Base-by-base conservation (phyloP, 2,797 vertebrate species). In the Manis pentadactyla region DNA sequence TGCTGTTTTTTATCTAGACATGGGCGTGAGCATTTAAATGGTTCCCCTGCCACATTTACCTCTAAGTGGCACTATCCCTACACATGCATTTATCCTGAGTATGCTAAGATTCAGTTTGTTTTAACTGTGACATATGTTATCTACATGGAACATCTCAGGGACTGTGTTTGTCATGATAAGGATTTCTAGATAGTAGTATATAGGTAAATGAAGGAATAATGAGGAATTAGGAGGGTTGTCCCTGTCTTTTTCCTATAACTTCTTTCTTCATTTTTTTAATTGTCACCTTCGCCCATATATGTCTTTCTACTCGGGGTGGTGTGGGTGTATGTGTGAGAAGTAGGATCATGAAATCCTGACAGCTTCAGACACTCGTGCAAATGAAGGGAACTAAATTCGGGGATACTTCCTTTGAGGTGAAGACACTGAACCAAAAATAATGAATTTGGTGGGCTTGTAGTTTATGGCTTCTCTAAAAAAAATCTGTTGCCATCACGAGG, bases 391-490 rank as follows among this genome's bases (percentile, higher is more conserved):
- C 15, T 57, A 68, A 86, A 55, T 86, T 78, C 49, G 85, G 37
- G 21, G n/a, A 64, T 74, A 39, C 63, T 53, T 92, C 31, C 39
- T 88, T 87, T 90, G 89, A 97, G 34, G 49, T 15, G 10, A 90
- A 93, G 78, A 87, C 12, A 82, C 31, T 90, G 90, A 93, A 74
- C 74, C 39, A 78, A 82, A 69, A 92, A 51, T 78, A 94, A 90
- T 53, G 21, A 79, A 78, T 93, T 92, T 31, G 11, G 13, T 78
- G 59, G 42, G 49, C 53, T 49, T 78, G 0, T 95, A 49, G 95
- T 97, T 92, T 61, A 49, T 82, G 81, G 21, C 95, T 97, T 89
- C 42, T 96, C 92, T 42, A 92, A 96, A 66, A 68, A 73, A n/a
- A n/a, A 73, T 89, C 75, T 93, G 53, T 95, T 95, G 74, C 63